Percentiles rank a stretch among this genome's conserved stretches.
phyloP scores from a whole-genome alignment of 2,888 invertebrate genomes.

The Stratiomys singularior region DNA sequence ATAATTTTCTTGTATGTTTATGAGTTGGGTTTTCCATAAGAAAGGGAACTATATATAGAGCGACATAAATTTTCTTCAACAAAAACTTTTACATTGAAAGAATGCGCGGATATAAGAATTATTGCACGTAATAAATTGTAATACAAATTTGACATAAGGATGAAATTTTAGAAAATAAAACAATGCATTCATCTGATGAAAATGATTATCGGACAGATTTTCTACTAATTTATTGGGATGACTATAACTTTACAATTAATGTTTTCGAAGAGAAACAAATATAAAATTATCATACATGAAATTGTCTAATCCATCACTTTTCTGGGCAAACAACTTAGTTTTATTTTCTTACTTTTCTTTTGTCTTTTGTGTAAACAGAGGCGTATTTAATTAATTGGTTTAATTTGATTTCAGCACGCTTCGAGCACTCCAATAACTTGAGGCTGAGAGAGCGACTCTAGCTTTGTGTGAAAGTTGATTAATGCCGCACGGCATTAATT shows the following conservation, averaged over 20 bases:
- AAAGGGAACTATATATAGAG: not conserved
- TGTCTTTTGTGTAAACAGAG: not conserved
- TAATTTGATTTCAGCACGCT: slow-evolving; percentile 36
- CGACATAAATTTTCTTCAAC: not conserved
- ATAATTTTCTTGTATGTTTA: slow-evolving; percentile 31
- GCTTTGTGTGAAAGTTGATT: slow-evolving; percentile 45
- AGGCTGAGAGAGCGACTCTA: not conserved
- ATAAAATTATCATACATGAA: slow-evolving; percentile 12
- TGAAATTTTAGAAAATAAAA: not conserved
- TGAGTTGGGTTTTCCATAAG: slow-evolving; percentile 19
- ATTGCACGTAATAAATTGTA: not conserved
- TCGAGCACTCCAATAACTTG: not conserved
- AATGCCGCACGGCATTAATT: slow-evolving; percentile 50
- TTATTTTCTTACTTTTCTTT: slow-evolving; percentile 13
- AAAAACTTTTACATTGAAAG: not conserved
- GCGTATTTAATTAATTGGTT: slow-evolving; percentile 1
- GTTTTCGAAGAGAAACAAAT: slow-evolving; percentile 35
- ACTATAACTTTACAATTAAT: slow-evolving; percentile 12
- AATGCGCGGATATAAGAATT: not conserved
- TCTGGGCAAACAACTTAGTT: not conserved
- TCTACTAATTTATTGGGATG: slow-evolving; percentile 28
- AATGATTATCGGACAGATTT: not conserved
- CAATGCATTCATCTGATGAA: not conserved
- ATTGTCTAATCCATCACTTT: slow-evolving; percentile 26
- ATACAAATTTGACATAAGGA: not conserved